Evolutionary conservation across 2,888 invertebrate genomes (phyloP).

Genomic region (Pomacea canaliculata): DNA sequence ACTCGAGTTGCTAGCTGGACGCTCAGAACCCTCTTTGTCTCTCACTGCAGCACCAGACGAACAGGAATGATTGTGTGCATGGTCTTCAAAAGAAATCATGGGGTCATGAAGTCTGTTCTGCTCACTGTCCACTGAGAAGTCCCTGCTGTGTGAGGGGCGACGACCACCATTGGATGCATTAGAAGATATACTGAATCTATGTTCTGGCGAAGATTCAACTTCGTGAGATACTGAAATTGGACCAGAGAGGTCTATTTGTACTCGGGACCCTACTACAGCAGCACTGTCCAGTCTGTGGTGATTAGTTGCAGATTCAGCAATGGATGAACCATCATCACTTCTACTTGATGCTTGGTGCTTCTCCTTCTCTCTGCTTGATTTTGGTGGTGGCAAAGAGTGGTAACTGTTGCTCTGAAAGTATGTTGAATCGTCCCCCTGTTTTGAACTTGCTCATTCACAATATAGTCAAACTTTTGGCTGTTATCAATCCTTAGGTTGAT

Average conservation of each 20-base stretch:
- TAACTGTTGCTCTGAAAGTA: constrained; percentile 38
- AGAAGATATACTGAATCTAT: constrained; percentile 11
- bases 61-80: constrained; percentile 21
- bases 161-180: constrained; percentile 7
- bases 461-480: constrained; percentile 32
- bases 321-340: background rate
- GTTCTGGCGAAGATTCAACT: constrained; percentile 13
- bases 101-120: background rate
- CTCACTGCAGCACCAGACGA: background rate
- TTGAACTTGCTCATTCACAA: constrained; percentile 35
- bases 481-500: constrained; percentile 34
- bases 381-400: constrained; percentile 31
- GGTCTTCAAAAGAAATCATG: background rate
- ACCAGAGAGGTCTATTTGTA: constrained; percentile 21
- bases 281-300: constrained; percentile 22
- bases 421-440: constrained; percentile 31
- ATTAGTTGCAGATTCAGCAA: constrained; percentile 8
- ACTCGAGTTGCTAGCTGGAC: background rate
- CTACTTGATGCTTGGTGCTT: constrained; percentile 2
- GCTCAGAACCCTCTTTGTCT: constrained; percentile 8
- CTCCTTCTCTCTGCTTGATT: constrained; percentile 3
- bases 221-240: constrained; percentile 15
- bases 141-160: constrained; percentile 17
- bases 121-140: constrained; percentile 16
- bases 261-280: constrained; percentile 7